phyloP scores from a whole-genome alignment of 2,113 vertebrate genomes.

The Lycocorax pyrrhopterus region DNA sequence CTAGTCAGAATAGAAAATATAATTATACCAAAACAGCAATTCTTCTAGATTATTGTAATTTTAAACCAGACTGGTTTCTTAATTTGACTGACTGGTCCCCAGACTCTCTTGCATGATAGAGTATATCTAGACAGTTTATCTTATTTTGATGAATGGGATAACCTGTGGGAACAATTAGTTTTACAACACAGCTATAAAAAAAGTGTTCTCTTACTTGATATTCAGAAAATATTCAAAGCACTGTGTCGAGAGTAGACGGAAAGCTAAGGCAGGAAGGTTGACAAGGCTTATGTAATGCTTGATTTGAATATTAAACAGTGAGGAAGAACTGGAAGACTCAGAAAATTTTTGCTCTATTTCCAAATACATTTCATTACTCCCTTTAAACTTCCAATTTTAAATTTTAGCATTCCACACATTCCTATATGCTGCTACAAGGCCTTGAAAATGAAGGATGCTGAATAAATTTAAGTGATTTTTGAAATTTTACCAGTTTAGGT shows the following conservation, averaged over 20 bases:
- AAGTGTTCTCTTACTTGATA: not conserved
- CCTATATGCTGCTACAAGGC: not conserved
- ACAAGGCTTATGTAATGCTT: not conserved
- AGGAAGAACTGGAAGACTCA: not conserved
- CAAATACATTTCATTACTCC: not conserved
- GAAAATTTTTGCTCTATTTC: not conserved
- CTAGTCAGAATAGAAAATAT: not conserved
- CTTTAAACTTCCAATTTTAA: not conserved
- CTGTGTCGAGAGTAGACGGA: accelerated
- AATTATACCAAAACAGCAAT: not conserved
- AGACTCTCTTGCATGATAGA: not conserved
- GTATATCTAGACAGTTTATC: not conserved
- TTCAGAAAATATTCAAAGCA: not conserved
- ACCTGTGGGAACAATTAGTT: not conserved
- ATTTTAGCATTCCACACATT: not conserved
- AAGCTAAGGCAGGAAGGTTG: not conserved
- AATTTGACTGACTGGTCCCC: not conserved
- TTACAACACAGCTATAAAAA: not conserved
- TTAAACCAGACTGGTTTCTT: not conserved
- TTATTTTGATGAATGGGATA: not conserved
- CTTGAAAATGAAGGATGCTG: not conserved
- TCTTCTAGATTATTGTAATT: not conserved
- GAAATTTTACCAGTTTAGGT: not conserved
- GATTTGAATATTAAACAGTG: not conserved
- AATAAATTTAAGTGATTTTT: not conserved